Evolutionary conservation across 35 echinoderm and acorn worm species (phyloP).

Genomic region (Lytechinus variegatus): DNA sequence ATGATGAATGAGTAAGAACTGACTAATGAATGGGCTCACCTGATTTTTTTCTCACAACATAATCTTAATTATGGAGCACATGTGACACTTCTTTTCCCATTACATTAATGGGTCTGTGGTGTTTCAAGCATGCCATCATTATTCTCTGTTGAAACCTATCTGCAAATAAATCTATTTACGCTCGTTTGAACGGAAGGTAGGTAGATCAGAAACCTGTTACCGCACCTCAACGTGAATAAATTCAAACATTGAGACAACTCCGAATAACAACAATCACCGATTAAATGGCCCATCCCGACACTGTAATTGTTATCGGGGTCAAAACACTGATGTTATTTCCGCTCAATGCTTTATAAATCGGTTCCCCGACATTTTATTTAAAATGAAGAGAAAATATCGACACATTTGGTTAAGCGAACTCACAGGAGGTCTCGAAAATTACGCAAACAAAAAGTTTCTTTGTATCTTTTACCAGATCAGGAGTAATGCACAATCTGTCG

Average conservation of each 20-base stretch:
- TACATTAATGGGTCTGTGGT: not conserved
- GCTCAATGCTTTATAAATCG: not conserved
- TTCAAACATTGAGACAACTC: not conserved
- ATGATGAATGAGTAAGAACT: too few species aligned
- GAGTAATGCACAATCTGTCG: not conserved
- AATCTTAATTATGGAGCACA: not conserved
- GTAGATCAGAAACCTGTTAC: not conserved
- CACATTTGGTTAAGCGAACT: not conserved
- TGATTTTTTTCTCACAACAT: not conserved
- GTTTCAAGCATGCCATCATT: not conserved
- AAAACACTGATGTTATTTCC: slow-evolving; percentile 13
- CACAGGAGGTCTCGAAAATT: not conserved
- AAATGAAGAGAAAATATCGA: not conserved
- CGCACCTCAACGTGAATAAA: not conserved
- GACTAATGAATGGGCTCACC: too few species aligned
- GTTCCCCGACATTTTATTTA: not conserved
- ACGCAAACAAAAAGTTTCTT: not conserved
- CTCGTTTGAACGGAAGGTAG: not conserved
- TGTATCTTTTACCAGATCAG: not conserved
- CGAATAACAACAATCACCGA: not conserved
- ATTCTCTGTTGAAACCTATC: not conserved
- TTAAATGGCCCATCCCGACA: slow-evolving; percentile 9
- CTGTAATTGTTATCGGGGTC: not conserved
- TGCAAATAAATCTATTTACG: not conserved
- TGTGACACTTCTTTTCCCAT: not conserved